These are phyloP conservation scores for Arothron firmamentum DNA, from an alignment of 2,113 vertebrate species.

Conservation along the genomic window DNA sequence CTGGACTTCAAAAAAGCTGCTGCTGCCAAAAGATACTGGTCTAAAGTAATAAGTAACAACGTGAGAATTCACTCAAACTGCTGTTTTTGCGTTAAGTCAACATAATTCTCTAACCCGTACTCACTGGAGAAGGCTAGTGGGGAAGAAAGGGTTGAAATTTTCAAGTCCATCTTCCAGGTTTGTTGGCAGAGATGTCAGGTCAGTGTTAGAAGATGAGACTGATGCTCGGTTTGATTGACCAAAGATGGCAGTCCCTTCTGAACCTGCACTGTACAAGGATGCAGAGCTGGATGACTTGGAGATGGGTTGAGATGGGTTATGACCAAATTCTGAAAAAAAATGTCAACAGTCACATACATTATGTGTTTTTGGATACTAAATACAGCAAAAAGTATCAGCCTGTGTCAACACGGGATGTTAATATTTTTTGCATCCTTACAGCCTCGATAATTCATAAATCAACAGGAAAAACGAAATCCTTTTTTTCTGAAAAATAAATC, in stretches of 20 bases:
- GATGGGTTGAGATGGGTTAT: slow-evolving; percentile 62
- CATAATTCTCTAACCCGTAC: slow-evolving; percentile 33
- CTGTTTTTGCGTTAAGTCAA: background rate
- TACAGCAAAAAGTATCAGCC: background rate
- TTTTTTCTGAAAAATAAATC: background rate
- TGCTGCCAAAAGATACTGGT: slow-evolving; percentile 60
- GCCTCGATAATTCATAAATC: too few relatives aligned
- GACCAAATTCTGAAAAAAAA: slow-evolving; percentile 57
- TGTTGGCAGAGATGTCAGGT: slow-evolving; percentile 73
- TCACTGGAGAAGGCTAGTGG: slow-evolving; percentile 80
- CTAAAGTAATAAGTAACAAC: slow-evolving; percentile 58
- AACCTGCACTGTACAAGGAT: slow-evolving; percentile 77
- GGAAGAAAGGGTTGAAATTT: slow-evolving; percentile 78
- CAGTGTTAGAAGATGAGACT: slow-evolving; percentile 75
- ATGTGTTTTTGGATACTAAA: background rate
- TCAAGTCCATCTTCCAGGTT: slow-evolving; percentile 71
- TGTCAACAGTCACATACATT: background rate
- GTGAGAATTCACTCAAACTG: background rate
- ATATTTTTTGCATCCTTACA: too few relatives aligned
- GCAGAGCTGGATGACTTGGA: slow-evolving; percentile 79
- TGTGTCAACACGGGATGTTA: background rate
- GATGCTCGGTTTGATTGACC: slow-evolving; percentile 74
- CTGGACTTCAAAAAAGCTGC: slow-evolving; percentile 60
- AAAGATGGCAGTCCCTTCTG: slow-evolving; percentile 75
- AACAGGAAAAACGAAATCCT: background rate